Conservation (phyloP, 2,113 vertebrate genomes). For the Dipodomys merriami region DNA sequence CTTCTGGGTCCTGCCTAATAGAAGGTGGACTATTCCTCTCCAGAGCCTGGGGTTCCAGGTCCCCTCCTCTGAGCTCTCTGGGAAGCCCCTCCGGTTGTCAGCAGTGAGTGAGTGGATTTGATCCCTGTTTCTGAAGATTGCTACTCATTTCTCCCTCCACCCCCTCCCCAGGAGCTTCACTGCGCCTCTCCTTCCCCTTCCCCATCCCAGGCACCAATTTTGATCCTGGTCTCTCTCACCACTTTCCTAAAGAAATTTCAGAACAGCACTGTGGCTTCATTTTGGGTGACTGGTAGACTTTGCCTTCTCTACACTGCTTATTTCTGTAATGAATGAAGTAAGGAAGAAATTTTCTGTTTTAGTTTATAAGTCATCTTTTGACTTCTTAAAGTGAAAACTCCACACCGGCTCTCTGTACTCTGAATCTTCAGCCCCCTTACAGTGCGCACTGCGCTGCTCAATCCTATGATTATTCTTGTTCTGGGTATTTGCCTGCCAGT, state of each 20-base stretch:
- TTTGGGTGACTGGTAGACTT: constrained; percentile 9
- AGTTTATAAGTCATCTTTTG: constrained; percentile 10
- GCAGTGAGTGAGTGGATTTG: background rate
- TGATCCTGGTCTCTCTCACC: background rate
- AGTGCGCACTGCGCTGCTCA: no score
- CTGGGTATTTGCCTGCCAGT: background rate
- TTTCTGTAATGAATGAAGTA: background rate
- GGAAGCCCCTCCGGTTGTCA: background rate
- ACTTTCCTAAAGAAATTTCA: constrained; percentile 30
- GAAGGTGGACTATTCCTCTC: background rate
- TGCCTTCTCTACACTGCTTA: background rate
- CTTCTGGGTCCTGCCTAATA: background rate
- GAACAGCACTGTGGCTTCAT: constrained; percentile 36
- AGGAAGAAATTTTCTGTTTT: background rate
- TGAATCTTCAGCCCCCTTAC: background rate
- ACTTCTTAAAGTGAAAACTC: background rate
- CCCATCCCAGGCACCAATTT: background rate
- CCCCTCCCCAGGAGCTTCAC: background rate
- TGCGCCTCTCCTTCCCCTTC: background rate
- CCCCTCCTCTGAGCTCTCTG: no score
- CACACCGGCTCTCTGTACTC: background rate
- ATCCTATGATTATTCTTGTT: background rate
- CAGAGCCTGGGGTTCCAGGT: background rate
- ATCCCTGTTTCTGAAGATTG: constrained; percentile 20
- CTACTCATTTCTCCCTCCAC: background rate